Percentiles rank a stretch among this genome's conserved stretches.
phyloP scores from a whole-genome alignment of 2,113 vertebrate genomes.

The Dascyllus trimaculatus region DNA sequence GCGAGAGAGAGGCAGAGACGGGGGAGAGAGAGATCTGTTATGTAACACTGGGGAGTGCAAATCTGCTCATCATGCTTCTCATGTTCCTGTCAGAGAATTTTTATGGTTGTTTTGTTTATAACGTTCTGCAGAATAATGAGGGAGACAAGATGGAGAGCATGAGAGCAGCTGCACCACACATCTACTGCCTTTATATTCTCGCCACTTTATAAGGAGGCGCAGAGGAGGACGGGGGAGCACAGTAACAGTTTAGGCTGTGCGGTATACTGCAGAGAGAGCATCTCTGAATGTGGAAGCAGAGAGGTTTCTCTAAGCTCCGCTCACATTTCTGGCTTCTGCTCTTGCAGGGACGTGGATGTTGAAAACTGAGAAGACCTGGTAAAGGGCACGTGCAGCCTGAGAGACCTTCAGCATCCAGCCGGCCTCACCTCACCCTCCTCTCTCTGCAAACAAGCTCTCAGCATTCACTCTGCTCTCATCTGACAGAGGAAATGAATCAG shows the following conservation, averaged over 20 bases:
- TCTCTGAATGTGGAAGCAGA: slow-evolving; percentile 45
- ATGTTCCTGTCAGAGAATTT: slow-evolving; percentile 77
- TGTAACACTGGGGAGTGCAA: slow-evolving; percentile 74
- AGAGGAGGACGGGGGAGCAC: slow-evolving; percentile 54
- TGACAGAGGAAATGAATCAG: slow-evolving; percentile 79
- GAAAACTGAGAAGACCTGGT: slow-evolving; percentile 53
- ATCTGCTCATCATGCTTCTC: slow-evolving; percentile 81
- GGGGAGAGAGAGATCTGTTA: slow-evolving; percentile 64
- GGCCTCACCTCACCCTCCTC: slow-evolving; percentile 34
- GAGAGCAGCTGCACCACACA: slow-evolving; percentile 62
- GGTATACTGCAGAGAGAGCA: slow-evolving; percentile 48
- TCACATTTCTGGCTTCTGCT: slow-evolving; percentile 54
- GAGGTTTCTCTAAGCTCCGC: slow-evolving; percentile 31
- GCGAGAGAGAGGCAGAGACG: slow-evolving; percentile 19
- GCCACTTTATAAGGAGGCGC: slow-evolving; percentile 45
- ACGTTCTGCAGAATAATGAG: slow-evolving; percentile 61
- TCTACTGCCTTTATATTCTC: slow-evolving; percentile 44
- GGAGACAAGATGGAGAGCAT: slow-evolving; percentile 55
- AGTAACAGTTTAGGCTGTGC: slow-evolving; percentile 43
- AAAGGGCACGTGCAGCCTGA: slow-evolving; percentile 59
- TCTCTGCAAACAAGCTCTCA: slow-evolving; percentile 52
- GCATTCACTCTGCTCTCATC: slow-evolving; percentile 69
- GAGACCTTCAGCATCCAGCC: slow-evolving; percentile 69
- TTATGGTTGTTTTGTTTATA: slow-evolving; percentile 74
- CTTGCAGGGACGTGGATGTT: slow-evolving; percentile 67